A percentile compares a stretch with the other conserved stretches of the same genome.
phyloP scores from a whole-genome alignment of 2,113 vertebrate species.

The Nibea coibor region DNA sequence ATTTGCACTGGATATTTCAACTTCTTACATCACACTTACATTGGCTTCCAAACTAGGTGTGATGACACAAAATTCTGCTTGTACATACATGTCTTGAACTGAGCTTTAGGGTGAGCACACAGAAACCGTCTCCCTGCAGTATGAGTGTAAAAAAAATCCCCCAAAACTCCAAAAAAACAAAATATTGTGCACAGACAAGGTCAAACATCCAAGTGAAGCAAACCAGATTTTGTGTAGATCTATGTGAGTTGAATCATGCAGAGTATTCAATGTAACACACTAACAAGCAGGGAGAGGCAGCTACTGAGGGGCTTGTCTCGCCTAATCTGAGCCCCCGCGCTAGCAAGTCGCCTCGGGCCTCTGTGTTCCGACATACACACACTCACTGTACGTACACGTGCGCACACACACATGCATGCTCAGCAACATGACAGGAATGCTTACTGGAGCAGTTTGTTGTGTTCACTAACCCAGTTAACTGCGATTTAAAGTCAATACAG shows the following conservation, averaged over 20 bases:
- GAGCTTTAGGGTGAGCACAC: no score
- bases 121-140: no score
- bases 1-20: no score
- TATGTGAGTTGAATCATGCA: not conserved
- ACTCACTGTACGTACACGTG: conserved; percentile 3
- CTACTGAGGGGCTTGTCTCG: not conserved
- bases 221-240: no score
- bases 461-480: conserved; percentile 73
- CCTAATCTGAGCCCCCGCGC: conserved; percentile 26
- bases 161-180: no score
- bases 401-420: conserved; percentile 30
- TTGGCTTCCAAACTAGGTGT: no score
- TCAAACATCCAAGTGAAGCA: not conserved
- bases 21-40: no score
- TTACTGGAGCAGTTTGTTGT: conserved; percentile 67
- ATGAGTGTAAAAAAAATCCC: no score
- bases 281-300: not conserved
- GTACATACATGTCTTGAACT: no score
- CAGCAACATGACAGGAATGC: conserved; percentile 65
- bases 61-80: no score
- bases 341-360: conserved; percentile 22
- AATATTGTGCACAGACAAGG: no score
- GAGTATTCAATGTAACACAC: not conserved
- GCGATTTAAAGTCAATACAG: conserved; percentile 64
- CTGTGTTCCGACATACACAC: not conserved